phyloP scores from a whole-genome alignment of 2,888 invertebrate genomes.

The Lycaena phlaeas region DNA sequence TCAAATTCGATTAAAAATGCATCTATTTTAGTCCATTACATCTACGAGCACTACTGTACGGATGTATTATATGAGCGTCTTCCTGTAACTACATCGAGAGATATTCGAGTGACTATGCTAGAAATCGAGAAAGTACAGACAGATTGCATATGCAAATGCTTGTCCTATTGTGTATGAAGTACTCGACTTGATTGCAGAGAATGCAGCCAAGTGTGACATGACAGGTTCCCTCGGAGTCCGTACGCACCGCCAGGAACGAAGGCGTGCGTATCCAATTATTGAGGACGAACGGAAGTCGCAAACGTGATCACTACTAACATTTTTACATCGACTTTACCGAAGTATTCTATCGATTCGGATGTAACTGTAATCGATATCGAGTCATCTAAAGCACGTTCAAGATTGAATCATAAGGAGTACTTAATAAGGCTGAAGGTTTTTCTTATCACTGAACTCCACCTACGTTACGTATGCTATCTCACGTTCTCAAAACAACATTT shows the following conservation, averaged over 20 bases:
- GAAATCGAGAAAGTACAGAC: conserved; percentile 2
- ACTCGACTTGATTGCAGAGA: conserved; percentile 35
- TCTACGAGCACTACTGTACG: neutral
- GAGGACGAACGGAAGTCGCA: conserved; percentile 48
- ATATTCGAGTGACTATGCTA: neutral
- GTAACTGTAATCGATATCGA: no score
- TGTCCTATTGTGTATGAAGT: conserved; percentile 5
- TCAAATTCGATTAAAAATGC: neutral
- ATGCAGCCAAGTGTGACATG: conserved; percentile 52
- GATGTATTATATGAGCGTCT: conserved; percentile 1
- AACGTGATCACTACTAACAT: conserved; percentile 33
- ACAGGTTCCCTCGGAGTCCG: conserved; percentile 45
- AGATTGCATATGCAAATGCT: conserved; percentile 4
- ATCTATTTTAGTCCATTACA: conserved; percentile 1
- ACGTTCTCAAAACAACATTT: conserved; percentile 3
- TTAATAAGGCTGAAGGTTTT: neutral
- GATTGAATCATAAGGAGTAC: neutral
- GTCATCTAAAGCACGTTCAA: neutral
- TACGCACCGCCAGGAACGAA: conserved; percentile 36
- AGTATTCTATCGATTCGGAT: neutral
- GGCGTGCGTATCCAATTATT: conserved; percentile 44
- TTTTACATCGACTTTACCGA: conserved; percentile 21
- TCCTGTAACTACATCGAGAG: conserved; percentile 1
- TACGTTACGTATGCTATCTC: neutral
- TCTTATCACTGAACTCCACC: neutral